Conservation (phyloP, 2,888 invertebrate species). For the Caenorhabditis angaria region DNA sequence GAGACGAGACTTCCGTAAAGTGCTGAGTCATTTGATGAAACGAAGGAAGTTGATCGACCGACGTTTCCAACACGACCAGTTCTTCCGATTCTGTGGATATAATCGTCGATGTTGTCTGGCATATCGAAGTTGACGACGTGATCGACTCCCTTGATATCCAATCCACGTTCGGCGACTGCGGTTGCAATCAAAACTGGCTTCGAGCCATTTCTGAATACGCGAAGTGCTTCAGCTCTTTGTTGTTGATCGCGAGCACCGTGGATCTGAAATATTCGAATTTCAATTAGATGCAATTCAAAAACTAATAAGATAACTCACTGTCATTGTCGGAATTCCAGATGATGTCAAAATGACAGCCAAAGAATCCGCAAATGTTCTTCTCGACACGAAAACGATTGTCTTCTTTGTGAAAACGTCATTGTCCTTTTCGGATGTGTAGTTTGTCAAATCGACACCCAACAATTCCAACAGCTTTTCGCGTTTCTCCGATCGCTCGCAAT, state of each 20-base stretch:
- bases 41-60: conserved; percentile 77
- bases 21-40: conserved; percentile 70
- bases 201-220: conserved; percentile 78
- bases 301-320: conserved; percentile 62
- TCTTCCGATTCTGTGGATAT: conserved; percentile 78
- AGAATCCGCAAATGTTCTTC: conserved; percentile 89
- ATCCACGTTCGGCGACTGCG: conserved; percentile 89
- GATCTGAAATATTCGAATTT: conserved; percentile 75
- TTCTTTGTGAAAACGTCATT: conserved; percentile 54
- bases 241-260: conserved; percentile 77
- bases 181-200: conserved; percentile 83
- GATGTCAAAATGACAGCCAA: conserved; percentile 85
- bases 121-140: conserved; percentile 79
- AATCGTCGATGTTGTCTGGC: conserved; percentile 99
- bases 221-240: conserved; percentile 80
- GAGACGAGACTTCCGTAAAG: neutral
- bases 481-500: conserved; percentile 79
- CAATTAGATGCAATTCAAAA: neutral
- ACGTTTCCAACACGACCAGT: conserved; percentile 75
- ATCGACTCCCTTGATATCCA: conserved; percentile 73
- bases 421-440: conserved; percentile 37
- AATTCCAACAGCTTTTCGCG: conserved; percentile 81
- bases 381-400: conserved; percentile 86
- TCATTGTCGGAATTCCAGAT: conserved; percentile 79
- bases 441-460: conserved; percentile 74